These are phyloP conservation scores for Proisotoma minuta DNA, from an alignment of 2,888 invertebrate species.

Conservation along the genomic window DNA sequence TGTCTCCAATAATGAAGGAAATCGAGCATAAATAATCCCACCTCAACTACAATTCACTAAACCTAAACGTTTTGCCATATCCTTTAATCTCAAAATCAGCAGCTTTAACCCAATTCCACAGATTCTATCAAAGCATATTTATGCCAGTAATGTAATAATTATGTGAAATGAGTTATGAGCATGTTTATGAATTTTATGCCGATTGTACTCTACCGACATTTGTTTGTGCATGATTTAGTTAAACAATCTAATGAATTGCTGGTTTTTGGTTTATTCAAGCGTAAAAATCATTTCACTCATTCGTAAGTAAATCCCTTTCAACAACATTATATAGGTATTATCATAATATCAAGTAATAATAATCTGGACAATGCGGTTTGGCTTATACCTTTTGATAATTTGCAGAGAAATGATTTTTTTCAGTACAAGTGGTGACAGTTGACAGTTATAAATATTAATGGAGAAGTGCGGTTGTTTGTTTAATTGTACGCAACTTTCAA, in stretches of 20 bases:
- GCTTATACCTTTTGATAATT: neutral
- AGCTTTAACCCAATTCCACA: no score
- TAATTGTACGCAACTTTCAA: neutral
- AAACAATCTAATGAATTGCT: no score
- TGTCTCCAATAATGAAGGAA: constrained; percentile 41
- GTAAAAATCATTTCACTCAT: constrained; percentile 14
- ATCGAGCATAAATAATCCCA: constrained; percentile 39
- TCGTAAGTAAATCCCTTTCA: constrained; percentile 12
- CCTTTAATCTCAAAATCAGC: no score
- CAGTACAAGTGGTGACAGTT: neutral
- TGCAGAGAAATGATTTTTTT: neutral
- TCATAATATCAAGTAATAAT: neutral
- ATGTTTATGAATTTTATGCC: no score
- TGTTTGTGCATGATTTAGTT: no score
- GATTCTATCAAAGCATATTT: no score
- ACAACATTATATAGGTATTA: neutral
- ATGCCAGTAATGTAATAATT: no score
- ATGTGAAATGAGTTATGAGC: no score
- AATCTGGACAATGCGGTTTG: neutral
- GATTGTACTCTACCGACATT: no score
- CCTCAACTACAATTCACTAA: no score
- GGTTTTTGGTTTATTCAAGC: constrained; percentile 6
- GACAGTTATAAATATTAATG: neutral
- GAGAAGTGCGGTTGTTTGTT: neutral
- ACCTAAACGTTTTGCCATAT: no score